Base-by-base conservation (phyloP, 2,888 invertebrate genomes). In the Myopa testacea region DNA sequence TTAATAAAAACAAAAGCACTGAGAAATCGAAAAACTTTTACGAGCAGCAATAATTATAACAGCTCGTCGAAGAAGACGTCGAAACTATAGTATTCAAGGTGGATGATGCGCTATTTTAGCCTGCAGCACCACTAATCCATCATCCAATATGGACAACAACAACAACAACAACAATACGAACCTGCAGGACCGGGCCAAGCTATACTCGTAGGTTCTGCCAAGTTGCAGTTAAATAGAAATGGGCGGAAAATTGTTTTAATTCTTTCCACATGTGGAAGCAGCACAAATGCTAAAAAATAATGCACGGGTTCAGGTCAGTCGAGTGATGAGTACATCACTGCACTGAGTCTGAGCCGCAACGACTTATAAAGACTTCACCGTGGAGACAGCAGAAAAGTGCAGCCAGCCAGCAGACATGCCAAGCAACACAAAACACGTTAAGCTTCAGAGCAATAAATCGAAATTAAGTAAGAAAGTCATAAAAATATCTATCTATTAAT, bases 181-280 rank as follows among this genome's bases (percentile, higher is more conserved):
- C 58, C 7, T 45, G 45, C 6, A 45, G 45, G 1, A 26, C 62
- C 62, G 26, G 10, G 19, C 4, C 62, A 4, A 34, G 55, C 34
- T 60, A n/a, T 16, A 7, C 12, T 38, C 37, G 40, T 26, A 55
- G 50, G 58, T 26, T 58, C 16, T 50, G 75, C 40, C 69, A 19
- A n/a, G 60, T 12, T 68, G 68, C 60, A 69, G 75, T 60, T 58
- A 75, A 75, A 69, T 62, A 45, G 75, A 75, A 75, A 75, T 75
- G 69, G 75, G 75, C 69, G 75, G 68, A 69, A 75, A 75, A 75
- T 75, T 75, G 69, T 69, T 75, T 69, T 75, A 75, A 75, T 75
- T 75, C 68, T 75, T 75, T 75, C 69, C 75, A 75, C 75, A 45
- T 75, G 60, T 75, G 37, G 75, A 75, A 75, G 75, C 75, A 60